phyloP scores from a whole-genome alignment of 2,888 invertebrate species.

The Corbicula japonica region DNA sequence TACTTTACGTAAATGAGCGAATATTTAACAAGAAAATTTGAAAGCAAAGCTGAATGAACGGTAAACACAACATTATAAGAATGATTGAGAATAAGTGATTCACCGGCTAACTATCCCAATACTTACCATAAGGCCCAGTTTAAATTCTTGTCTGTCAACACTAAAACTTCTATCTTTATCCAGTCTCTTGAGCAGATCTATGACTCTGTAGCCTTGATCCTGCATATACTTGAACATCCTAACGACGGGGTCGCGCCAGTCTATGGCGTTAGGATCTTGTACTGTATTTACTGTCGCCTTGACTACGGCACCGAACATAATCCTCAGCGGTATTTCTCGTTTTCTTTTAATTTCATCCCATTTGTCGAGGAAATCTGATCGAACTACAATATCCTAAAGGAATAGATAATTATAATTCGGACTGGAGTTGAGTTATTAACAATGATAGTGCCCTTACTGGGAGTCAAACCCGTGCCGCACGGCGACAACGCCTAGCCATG shows the following conservation, averaged over 20 bases:
- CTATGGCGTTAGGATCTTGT: constrained; percentile 66
- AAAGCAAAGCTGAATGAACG: no score
- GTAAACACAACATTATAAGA: no score
- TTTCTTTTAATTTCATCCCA: constrained; percentile 70
- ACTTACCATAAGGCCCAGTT: constrained; percentile 76
- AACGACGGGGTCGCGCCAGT: constrained; percentile 73
- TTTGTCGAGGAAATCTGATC: constrained; percentile 70
- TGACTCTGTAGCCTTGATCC: constrained; percentile 76
- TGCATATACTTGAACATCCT: constrained; percentile 79
- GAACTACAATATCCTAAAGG: constrained; percentile 75
- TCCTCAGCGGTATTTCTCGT: constrained; percentile 60
- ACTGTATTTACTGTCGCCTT: constrained; percentile 57
- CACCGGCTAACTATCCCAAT: no score
- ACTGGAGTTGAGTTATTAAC: no score
- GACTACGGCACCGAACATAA: constrained; percentile 72
- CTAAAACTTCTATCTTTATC: constrained; percentile 78
- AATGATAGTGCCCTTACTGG: no score
- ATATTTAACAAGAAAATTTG: no score
- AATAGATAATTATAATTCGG: no score
- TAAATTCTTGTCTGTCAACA: constrained; percentile 77
- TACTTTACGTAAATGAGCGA: no score
- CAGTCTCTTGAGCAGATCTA: constrained; percentile 79
- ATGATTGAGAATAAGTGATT: no score
- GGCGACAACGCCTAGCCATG: no score
- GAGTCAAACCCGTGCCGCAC: no score